Evolutionary conservation across 1,140 invertebrate species (phyloP).

Genomic region (Meloidogyne chitwoodi): DNA sequence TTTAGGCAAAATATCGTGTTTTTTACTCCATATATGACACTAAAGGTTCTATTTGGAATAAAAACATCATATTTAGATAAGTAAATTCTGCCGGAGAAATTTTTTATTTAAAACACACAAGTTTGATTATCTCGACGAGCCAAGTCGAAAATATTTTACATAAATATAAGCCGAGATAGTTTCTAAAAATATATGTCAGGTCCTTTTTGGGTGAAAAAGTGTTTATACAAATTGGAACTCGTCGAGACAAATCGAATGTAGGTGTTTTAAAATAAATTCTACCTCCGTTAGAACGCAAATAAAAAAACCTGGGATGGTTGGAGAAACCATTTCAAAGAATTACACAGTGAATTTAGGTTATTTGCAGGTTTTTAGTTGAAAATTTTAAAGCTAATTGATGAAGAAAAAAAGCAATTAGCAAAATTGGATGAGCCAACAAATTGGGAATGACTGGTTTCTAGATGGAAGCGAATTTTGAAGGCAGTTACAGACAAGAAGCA

Average conservation of each 20-base stretch:
- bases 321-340: background rate
- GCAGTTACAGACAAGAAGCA: background rate
- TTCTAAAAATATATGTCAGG: too few relatives aligned
- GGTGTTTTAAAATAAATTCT: too few relatives aligned
- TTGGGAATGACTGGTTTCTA: background rate
- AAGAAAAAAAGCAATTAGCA: background rate
- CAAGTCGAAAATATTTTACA: too few relatives aligned
- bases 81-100: too few relatives aligned
- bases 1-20: background rate
- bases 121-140: too few relatives aligned
- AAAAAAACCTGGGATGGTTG: background rate
- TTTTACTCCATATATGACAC: too few relatives aligned
- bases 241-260: background rate
- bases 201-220: too few relatives aligned
- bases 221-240: too few relatives aligned
- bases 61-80: too few relatives aligned
- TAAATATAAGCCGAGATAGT: too few relatives aligned
- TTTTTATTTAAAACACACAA: too few relatives aligned
- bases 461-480: background rate
- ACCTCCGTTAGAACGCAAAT: background rate
- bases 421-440: background rate
- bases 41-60: too few relatives aligned
- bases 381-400: background rate
- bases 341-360: background rate
- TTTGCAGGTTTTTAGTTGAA: background rate